These are phyloP conservation scores for Stegodyphus dumicola DNA, from an alignment of 1,140 invertebrate species.

Conservation along the genomic window DNA sequence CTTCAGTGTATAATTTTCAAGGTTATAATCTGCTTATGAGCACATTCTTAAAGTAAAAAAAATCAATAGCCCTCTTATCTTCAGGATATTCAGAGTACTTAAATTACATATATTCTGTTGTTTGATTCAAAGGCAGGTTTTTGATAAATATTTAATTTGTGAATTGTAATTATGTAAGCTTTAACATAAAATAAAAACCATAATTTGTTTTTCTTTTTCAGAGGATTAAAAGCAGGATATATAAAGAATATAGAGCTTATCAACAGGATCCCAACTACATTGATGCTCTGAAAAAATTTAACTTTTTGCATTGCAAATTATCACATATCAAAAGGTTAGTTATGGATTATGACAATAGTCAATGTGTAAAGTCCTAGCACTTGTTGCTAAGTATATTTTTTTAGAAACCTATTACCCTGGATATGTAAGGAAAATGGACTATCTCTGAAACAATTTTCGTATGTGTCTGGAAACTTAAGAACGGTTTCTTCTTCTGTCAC, in stretches of 20 bases:
- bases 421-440: background rate
- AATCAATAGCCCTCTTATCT: too few species aligned
- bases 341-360: conserved; percentile 77
- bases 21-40: too few species aligned
- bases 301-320: conserved; percentile 89
- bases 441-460: conserved; percentile 7
- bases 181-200: too few species aligned
- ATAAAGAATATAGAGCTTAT: conserved; percentile 82
- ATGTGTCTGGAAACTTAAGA: conserved; percentile 5
- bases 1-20: too few species aligned
- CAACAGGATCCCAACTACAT: conserved; percentile 80
- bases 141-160: too few species aligned
- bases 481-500: conserved; percentile 10
- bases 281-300: conserved; percentile 79
- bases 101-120: too few species aligned
- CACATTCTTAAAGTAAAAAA: too few species aligned
- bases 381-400: background rate
- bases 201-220: conserved; percentile 65
- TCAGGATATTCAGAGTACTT: too few species aligned
- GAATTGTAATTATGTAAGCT: too few species aligned
- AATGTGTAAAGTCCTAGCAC: conserved; percentile 48
- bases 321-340: conserved; percentile 90
- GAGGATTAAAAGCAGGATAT: conserved; percentile 80
- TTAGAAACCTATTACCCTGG: conserved; percentile 2
- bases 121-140: too few species aligned